Conservation (phyloP, 2,113 vertebrate genomes). For the Lagopus muta region DNA sequence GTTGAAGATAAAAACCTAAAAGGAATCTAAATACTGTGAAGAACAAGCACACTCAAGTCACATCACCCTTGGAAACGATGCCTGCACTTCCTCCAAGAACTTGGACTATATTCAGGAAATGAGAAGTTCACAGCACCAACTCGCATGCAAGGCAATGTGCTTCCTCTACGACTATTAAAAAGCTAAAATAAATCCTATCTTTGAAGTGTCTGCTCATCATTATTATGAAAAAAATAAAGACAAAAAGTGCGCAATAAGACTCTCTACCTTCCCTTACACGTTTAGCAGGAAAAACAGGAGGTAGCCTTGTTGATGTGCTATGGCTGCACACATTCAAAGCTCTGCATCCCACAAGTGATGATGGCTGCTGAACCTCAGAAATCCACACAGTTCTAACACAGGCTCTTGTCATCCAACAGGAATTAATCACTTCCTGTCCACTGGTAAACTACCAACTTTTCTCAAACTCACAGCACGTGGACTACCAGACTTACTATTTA, state of each 20-base stretch:
- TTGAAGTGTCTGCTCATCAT: background rate
- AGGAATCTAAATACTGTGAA: background rate
- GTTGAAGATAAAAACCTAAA: background rate
- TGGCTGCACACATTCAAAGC: too few species aligned
- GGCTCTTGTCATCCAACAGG: background rate
- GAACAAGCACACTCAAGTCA: background rate
- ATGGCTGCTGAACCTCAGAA: background rate
- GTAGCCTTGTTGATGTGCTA: background rate
- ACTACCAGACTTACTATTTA: background rate
- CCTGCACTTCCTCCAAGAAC: background rate
- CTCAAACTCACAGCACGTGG: background rate
- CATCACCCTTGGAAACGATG: background rate
- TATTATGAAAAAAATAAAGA: background rate
- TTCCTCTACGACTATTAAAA: background rate
- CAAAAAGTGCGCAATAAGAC: background rate
- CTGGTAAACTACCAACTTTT: background rate
- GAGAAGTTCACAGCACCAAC: background rate
- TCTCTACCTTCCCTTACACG: background rate
- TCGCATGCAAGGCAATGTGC: background rate
- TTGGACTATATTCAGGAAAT: background rate
- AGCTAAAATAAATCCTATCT: background rate
- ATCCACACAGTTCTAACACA: fast-evolving
- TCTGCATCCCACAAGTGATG: background rate
- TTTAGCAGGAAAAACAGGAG: background rate
- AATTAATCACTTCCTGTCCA: background rate